A percentile compares a stretch with the other conserved stretches of the same genome.
Evolutionary conservation across 2,113 vertebrate species (phyloP).

Genomic region (Brachirus orientalis): DNA sequence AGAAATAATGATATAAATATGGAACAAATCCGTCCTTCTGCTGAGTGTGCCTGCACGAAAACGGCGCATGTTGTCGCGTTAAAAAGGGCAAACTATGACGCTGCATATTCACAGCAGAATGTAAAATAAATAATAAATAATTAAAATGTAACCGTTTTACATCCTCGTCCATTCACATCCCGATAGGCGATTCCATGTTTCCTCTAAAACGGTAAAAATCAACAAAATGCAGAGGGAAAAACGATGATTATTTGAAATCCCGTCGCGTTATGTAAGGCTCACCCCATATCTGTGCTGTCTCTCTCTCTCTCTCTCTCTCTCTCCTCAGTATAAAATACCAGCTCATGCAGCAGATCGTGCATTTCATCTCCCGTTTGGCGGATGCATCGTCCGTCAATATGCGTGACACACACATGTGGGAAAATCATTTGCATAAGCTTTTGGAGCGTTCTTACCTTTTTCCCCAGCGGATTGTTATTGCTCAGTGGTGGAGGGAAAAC

Average conservation of each 20-base stretch:
- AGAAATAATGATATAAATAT: too few relatives aligned
- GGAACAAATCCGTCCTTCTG: not conserved
- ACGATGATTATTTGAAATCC: not conserved
- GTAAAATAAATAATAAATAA: too few relatives aligned
- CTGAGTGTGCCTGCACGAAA: too few relatives aligned
- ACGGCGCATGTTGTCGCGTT: too few relatives aligned
- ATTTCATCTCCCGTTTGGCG: conserved; percentile 40
- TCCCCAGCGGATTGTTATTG: conserved; percentile 8
- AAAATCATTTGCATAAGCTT: conserved; percentile 20
- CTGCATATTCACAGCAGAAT: conserved; percentile 22
- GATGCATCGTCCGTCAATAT: too few relatives aligned
- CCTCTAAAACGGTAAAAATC: not conserved
- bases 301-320: conserved; percentile 17
- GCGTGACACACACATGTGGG: not conserved
- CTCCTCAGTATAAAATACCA: conserved; percentile 10
- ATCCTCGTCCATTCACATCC: not conserved
- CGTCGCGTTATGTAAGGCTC: conserved; percentile 74
- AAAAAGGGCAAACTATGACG: not conserved
- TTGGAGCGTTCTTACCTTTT: conserved; percentile 74
- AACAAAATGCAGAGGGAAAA: not conserved
- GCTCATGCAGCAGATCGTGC: not conserved
- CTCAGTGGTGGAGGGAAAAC: conserved; percentile 13
- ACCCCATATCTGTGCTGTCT: conserved; percentile 78
- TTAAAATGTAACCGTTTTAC: too few relatives aligned
- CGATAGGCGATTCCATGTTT: not conserved